Evolutionary conservation across 2,797 vertebrate genomes (phyloP).

Genomic region (Rhodeus uyekii): DNA sequence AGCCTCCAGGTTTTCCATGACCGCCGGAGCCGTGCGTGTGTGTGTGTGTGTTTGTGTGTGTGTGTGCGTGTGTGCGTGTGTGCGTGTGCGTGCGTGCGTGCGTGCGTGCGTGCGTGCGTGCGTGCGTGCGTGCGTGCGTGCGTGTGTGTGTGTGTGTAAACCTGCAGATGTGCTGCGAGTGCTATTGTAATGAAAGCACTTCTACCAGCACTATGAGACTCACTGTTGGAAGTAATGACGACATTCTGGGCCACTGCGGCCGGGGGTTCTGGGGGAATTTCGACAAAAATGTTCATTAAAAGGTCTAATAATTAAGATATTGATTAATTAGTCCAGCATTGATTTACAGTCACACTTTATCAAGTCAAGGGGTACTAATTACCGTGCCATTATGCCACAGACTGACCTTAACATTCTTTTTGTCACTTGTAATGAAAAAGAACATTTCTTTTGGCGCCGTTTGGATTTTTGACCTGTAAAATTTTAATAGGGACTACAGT

Average conservation of each 20-base stretch:
- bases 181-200: slow-evolving; percentile 58
- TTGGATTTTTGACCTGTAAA: slow-evolving; percentile 99
- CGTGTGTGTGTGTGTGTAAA: slow-evolving; percentile 22
- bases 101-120: no score
- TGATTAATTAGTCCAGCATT: slow-evolving; percentile 99
- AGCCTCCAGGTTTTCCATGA: background rate
- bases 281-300: slow-evolving; percentile 93
- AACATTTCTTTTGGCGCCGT: slow-evolving; percentile 96
- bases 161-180: slow-evolving; percentile 10
- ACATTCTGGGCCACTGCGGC: slow-evolving; percentile 79
- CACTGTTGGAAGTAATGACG: slow-evolving; percentile 81
- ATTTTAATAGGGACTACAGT: slow-evolving; percentile 96
- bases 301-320: slow-evolving; percentile 99
- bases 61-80: slow-evolving; percentile 15
- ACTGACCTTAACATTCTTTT: slow-evolving; percentile 88
- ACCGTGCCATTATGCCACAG: slow-evolving; percentile 88
- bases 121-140: no score
- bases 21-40: background rate
- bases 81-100: background rate
- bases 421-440: slow-evolving; percentile 95
- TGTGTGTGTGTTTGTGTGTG: background rate
- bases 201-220: slow-evolving; percentile 63
- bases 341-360: slow-evolving; percentile 99
- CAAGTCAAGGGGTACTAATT: slow-evolving; percentile 96
- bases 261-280: slow-evolving; percentile 88